A percentile compares a stretch with the other conserved stretches of the same genome.
Conservation (phyloP, 2,888 invertebrate genomes). For the Perithous albicinctus region DNA sequence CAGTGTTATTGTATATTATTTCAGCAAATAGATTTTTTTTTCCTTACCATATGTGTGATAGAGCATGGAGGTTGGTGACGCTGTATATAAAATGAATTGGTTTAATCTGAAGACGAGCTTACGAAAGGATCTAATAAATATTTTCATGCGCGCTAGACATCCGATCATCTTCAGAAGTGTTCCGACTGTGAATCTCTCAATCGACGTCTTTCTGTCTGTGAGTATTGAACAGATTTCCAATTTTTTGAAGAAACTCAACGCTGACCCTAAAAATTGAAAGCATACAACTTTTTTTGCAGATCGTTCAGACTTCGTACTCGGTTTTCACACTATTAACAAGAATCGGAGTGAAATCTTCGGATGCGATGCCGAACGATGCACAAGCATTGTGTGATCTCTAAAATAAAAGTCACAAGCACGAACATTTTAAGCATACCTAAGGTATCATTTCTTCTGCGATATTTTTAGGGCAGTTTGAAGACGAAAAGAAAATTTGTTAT, state of each 20-base stretch:
- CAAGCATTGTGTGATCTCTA: too few relatives aligned
- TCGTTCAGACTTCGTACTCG: constrained; percentile 40
- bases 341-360: not conserved
- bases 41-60: not conserved
- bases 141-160: constrained; percentile 57
- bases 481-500: too few relatives aligned
- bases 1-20: too few relatives aligned
- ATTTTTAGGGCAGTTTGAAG: too few relatives aligned
- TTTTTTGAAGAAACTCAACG: not conserved
- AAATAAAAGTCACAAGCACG: too few relatives aligned
- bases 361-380: not conserved
- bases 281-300: constrained; percentile 30
- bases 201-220: constrained; percentile 29
- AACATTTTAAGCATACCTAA: too few relatives aligned
- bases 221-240: too few relatives aligned
- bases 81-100: constrained; percentile 71
- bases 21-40: not conserved
- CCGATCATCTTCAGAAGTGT: constrained; percentile 67
- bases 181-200: constrained; percentile 16
- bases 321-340: constrained; percentile 25
- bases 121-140: constrained; percentile 60
- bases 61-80: constrained; percentile 64
- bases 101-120: not conserved
- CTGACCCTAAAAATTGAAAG: too few relatives aligned
- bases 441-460: too few relatives aligned